Evolutionary conservation across 2,797 vertebrate genomes (phyloP).

Genomic region (Melanotaenia nigrans): DNA sequence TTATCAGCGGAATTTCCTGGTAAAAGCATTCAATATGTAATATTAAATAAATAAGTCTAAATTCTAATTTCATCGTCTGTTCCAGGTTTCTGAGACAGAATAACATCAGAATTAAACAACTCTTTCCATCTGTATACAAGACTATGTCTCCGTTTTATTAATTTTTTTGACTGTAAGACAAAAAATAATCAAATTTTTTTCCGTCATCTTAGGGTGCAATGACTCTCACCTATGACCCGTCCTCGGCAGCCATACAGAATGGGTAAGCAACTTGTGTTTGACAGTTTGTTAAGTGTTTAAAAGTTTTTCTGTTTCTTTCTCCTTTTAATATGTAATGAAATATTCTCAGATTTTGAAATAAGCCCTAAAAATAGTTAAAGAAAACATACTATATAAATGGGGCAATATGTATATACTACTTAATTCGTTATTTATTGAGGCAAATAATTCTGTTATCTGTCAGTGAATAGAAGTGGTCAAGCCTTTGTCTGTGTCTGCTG

Average conservation of each 20-base stretch:
- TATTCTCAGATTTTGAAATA: background rate
- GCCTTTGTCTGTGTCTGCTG: background rate
- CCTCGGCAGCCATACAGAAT: slow-evolving; percentile 94
- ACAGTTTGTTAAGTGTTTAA: background rate
- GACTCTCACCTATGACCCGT: slow-evolving; percentile 97
- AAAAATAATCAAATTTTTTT: slow-evolving; percentile 32
- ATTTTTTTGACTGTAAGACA: background rate
- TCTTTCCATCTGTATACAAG: background rate
- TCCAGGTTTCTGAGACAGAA: background rate
- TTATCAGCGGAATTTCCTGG: background rate
- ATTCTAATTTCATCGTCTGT: background rate
- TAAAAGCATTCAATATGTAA: background rate
- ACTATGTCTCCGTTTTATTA: background rate
- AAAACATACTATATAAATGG: background rate
- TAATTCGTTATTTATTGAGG: background rate
- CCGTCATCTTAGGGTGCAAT: slow-evolving; percentile 88
- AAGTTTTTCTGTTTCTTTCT: background rate
- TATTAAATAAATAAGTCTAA: background rate
- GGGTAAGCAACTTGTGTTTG: slow-evolving; percentile 82
- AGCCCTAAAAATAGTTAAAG: background rate
- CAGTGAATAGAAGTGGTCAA: background rate
- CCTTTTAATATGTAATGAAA: background rate
- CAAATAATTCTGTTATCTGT: background rate
- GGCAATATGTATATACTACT: background rate
- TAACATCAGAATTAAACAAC: background rate